phyloP scores from a whole-genome alignment of 2,797 vertebrate genomes.

The Xenentodon cancila region DNA sequence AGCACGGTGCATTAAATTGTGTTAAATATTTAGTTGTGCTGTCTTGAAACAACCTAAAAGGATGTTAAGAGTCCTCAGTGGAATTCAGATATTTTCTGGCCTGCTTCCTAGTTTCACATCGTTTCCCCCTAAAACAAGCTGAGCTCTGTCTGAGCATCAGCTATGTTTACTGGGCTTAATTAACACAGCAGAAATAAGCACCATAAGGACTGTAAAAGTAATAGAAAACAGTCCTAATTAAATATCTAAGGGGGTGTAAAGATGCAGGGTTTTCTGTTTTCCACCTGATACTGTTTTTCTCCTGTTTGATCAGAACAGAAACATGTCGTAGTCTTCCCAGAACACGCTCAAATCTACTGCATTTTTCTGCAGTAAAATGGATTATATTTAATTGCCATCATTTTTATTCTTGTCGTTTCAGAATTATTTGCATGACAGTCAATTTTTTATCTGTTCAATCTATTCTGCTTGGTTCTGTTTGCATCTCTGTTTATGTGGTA shows the following conservation, averaged over 20 bases:
- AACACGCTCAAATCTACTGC: too few relatives aligned
- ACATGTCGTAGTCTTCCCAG: too few relatives aligned
- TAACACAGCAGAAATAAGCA: neutral
- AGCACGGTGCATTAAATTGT: slow-evolving; percentile 41
- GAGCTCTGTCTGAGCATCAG: slow-evolving; percentile 23
- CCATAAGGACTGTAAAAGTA: neutral
- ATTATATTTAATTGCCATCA: too few relatives aligned
- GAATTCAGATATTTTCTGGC: slow-evolving; percentile 23
- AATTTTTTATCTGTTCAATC: too few relatives aligned
- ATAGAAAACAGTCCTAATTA: slow-evolving; percentile 9
- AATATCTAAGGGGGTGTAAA: neutral
- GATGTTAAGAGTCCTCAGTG: slow-evolving; percentile 39
- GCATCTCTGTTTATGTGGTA: too few relatives aligned
- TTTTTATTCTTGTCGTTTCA: too few relatives aligned
- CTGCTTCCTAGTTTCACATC: slow-evolving; percentile 23
- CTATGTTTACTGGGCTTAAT: slow-evolving; percentile 30
- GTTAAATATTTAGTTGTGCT: slow-evolving; percentile 60
- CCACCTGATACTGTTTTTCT: neutral
- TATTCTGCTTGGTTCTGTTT: too few relatives aligned
- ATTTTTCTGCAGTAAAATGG: too few relatives aligned
- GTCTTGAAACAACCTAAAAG: slow-evolving; percentile 40
- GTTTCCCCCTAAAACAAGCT: slow-evolving; percentile 16
- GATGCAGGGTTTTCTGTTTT: neutral
- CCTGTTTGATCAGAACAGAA: neutral
- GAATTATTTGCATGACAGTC: too few relatives aligned